These are phyloP conservation scores for Atta texana DNA, from an alignment of 1,140 invertebrate species.

Conservation along the genomic window DNA sequence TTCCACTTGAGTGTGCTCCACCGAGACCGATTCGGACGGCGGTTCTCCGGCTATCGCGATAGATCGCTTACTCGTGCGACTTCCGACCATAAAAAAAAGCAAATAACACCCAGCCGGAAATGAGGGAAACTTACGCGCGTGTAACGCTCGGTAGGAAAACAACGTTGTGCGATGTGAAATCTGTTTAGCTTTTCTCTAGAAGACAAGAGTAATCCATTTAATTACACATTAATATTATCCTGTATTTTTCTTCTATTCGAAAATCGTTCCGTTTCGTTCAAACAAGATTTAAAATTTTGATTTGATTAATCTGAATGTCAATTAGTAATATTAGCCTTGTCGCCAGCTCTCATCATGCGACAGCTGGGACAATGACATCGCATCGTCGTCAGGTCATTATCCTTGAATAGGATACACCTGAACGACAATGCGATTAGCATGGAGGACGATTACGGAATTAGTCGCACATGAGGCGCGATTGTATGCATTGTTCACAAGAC, in stretches of 20 bases:
- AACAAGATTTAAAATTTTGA: conserved; percentile 4
- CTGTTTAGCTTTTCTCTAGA: neutral
- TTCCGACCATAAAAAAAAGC: conserved; percentile 22
- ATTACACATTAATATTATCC: neutral
- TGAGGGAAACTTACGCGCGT: conserved; percentile 9
- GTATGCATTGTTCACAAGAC: conserved; percentile 25
- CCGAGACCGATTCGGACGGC: conserved; percentile 27
- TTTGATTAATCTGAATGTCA: conserved; percentile 7
- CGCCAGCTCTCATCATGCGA: neutral
- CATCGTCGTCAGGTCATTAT: conserved; percentile 41
- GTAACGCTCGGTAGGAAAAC: neutral
- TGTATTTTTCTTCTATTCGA: neutral
- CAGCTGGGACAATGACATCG: conserved; percentile 10
- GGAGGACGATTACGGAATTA: conserved; percentile 41
- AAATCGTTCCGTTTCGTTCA: neutral
- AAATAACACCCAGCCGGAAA: conserved; percentile 7
- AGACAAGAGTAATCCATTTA: neutral
- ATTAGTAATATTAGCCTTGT: neutral
- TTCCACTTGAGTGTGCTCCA: neutral
- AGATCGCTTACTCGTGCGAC: conserved; percentile 42
- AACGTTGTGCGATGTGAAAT: neutral
- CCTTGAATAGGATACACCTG: conserved; percentile 25
- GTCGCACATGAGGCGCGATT: conserved; percentile 23
- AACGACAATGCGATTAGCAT: neutral
- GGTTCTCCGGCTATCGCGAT: conserved; percentile 37